Evolutionary conservation across 2,888 invertebrate species (phyloP).

Genomic region (Automeris io): DNA sequence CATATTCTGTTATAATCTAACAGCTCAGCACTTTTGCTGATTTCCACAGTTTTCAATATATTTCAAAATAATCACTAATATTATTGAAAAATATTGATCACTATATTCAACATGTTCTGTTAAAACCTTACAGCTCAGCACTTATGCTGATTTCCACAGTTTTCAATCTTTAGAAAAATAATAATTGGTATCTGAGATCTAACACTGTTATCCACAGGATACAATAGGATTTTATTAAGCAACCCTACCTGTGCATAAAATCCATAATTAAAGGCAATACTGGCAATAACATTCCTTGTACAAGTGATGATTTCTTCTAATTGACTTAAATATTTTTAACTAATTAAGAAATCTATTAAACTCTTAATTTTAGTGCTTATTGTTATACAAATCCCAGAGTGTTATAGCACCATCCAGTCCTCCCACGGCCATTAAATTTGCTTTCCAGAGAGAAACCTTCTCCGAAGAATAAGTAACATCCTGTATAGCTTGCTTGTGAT

Average conservation of each 20-base stretch:
- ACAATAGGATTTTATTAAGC: constrained; percentile 5
- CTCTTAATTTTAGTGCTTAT: constrained; percentile 43
- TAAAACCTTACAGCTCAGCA: constrained; percentile 50
- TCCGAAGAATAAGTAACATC: constrained; percentile 83
- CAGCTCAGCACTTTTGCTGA: no score
- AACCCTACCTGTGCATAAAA: not conserved
- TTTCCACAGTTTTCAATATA: constrained; percentile 11
- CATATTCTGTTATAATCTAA: constrained; percentile 49
- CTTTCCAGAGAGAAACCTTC: constrained; percentile 81
- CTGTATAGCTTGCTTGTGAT: constrained; percentile 83
- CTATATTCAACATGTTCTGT: constrained; percentile 45
- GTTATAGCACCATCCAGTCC: constrained; percentile 86
- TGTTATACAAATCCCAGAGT: constrained; percentile 88
- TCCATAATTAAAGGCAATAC: constrained; percentile 41
- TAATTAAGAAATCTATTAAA: constrained; percentile 4
- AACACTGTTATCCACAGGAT: constrained; percentile 9
- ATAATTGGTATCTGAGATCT: no score
- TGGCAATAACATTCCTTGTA: constrained; percentile 26
- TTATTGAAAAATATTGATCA: constrained; percentile 56
- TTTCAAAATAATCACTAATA: constrained; percentile 54
- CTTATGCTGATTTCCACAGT: no score
- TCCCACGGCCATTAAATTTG: constrained; percentile 87
- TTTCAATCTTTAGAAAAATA: constrained; percentile 10
- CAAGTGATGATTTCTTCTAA: constrained; percentile 14
- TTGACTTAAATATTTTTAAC: not conserved